Evolutionary conservation across 1,140 invertebrate genomes (phyloP), one percentile per base, ranked within the genome.

Genomic region (Pararge aegeria): DNA sequence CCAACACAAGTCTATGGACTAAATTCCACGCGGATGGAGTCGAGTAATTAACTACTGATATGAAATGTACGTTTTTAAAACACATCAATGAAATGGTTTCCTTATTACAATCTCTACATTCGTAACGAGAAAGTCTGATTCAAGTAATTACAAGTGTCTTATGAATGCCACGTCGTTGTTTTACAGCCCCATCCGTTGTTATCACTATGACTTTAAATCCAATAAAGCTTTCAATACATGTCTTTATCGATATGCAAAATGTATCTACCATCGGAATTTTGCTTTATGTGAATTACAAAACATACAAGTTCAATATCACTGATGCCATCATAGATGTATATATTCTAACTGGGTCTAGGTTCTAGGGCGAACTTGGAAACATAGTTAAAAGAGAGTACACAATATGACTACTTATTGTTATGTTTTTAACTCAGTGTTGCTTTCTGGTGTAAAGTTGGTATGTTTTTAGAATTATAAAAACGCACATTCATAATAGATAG

Each of bases 111-210:
- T 34, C 7, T 29, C 27, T 1, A 29, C 10, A 50, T 50, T 37
- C 3, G 4, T 37, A 37, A 40, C 38, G 42, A 46, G 46, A 50
- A 50, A 38, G 27, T 50, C 44, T 18, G 46, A 57, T 57, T 56
- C 49, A 15, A 21, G n/a, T 50, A 20, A 38, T 0, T 4, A 38
- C 37, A 15, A 24, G 18, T 12, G 15, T 38, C 9, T 19, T 19
- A 55, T 55, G 52, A 55, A 61, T 55, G 59, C 52, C 27, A 42
- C 20, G 46, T 38, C 44, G 37, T 60, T 61, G 21, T 49, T 48
- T 60, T 49, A 49, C 15, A 37, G 34, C 18, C 7, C 30, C 55
- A 37, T 61, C 13, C 21, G 24, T 44, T 61, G 42, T 61, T 54
- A 55, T 55, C 30, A 48, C 40, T 48, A 16, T 7, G 19, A 48